phyloP scores from a whole-genome alignment of 23 tunicate genomes.

The Trididemnum miniatum region DNA sequence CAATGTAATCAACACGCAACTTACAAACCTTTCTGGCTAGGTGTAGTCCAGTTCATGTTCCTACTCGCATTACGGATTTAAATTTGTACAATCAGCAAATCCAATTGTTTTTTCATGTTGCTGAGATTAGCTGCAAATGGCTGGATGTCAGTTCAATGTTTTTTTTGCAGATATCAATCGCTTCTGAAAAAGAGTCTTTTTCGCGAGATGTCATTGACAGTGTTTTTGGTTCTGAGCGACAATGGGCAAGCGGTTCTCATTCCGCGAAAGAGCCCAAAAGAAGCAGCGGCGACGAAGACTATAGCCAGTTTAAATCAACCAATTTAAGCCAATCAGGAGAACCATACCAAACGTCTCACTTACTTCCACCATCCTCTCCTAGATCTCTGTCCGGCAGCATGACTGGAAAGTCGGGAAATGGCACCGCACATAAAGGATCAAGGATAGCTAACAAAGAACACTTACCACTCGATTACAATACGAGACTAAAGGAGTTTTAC shows the following conservation, averaged over 20 bases:
- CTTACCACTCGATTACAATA: slow-evolving; percentile 40
- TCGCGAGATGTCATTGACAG: slow-evolving; percentile 86
- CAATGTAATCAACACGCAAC: too few relatives aligned
- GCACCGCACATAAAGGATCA: not conserved
- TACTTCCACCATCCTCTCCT: not conserved
- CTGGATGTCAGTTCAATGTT: too few relatives aligned
- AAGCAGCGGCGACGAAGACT: slow-evolving; percentile 51
- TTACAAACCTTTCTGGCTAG: too few relatives aligned
- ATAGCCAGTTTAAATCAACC: slow-evolving; percentile 36
- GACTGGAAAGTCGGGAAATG: not conserved
- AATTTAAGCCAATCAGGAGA: not conserved
- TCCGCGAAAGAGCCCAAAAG: not conserved
- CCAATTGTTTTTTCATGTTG: too few relatives aligned
- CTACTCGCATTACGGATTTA: too few relatives aligned
- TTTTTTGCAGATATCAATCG: slow-evolving; percentile 54
- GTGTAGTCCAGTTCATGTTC: too few relatives aligned
- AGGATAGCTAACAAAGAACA: not conserved
- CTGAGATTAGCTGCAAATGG: too few relatives aligned
- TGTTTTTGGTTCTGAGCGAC: slow-evolving; percentile 62
- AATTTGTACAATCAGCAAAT: too few relatives aligned
- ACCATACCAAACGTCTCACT: not conserved
- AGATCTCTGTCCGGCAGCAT: not conserved
- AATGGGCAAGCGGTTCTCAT: slow-evolving; percentile 32
- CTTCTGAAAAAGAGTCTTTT: slow-evolving; percentile 83
- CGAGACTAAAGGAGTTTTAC: slow-evolving; percentile 58